Evolutionary conservation across 2,797 vertebrate species (phyloP), one percentile per base, ranked within the genome.

Genomic region (Pempheris klunzingeri): DNA sequence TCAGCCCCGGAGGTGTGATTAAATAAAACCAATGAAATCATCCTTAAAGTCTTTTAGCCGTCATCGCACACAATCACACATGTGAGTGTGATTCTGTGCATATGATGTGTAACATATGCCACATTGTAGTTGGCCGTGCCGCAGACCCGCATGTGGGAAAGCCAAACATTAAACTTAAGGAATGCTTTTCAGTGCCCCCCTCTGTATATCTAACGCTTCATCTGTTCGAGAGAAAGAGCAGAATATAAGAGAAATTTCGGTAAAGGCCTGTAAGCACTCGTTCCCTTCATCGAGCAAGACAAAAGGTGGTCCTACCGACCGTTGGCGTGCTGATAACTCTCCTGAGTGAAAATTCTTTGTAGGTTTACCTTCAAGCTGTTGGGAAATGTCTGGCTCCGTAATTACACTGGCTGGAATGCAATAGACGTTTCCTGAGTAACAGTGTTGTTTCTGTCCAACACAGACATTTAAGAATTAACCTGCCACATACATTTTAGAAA

Each of bases 351-450:
- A 82, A 63, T 62, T 68, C 71, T 87, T 66, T 77, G 59, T 47
- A 47, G 71, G 41, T 79, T 81, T 68, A 84, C 74, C 75, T 88
- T 83, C 71, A 83, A 85, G 78, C 84, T 81, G 79, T 81, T 84
- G 81, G 77, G 77, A 85, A 89, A 80, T 63, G 74, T 85, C 87
- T 87, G 82, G 77, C 74, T 83, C 84, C 88, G 81, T 90, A 89
- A 92, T 93, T 90, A 91, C 68, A 65, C 80, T 47, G 63, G 74
- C 72, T 72, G 80, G 87, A 90, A 94, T 86, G 87, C 78, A 87
- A 79, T 57, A 28, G 53, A 86, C 61, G 77, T 91, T 87, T 87
- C 86, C 85, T 85, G 75, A 79, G 61, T 34, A 78, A 78, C 83
- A 50, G 49, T 52, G 44, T 76, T 84, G 77, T 84, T 79, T 79